A percentile compares a stretch with the other conserved stretches of the same genome.
Evolutionary conservation across 2,113 vertebrate genomes (phyloP).

Genomic region (Mystacornis crossleyi): DNA sequence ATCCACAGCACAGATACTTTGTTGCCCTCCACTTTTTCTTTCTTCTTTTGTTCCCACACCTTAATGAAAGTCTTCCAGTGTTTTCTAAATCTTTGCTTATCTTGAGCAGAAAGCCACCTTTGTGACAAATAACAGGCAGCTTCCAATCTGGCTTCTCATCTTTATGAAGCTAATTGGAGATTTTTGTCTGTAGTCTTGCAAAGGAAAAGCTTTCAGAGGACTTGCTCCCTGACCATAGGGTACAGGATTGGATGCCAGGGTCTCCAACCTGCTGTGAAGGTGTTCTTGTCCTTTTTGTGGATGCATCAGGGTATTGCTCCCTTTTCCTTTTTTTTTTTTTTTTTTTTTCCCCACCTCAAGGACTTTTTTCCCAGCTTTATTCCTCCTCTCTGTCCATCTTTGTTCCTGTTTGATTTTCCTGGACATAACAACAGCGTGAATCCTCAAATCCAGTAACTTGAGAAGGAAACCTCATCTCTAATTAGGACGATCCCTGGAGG

Average conservation of each 20-base stretch:
- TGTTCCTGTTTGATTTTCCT: background rate
- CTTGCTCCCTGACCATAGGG: background rate
- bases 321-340: too few species aligned
- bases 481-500: slow-evolving; percentile 21
- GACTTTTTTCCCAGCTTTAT: accelerated
- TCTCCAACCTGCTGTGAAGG: background rate
- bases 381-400: background rate
- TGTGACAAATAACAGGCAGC: background rate
- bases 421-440: background rate
- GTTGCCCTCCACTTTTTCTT: background rate
- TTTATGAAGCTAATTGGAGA: background rate
- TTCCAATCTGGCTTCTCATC: background rate
- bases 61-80: background rate
- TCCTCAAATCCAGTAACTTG: background rate
- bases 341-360: background rate
- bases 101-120: background rate
- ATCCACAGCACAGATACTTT: background rate
- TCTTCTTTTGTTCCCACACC: background rate
- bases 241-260: background rate
- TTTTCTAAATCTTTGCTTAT: background rate
- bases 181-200: background rate
- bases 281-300: background rate
- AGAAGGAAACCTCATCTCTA: slow-evolving; percentile 26
- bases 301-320: background rate
- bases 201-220: background rate